phyloP scores from a whole-genome alignment of 2,888 invertebrate genomes.

The Polyommatus icarus region DNA sequence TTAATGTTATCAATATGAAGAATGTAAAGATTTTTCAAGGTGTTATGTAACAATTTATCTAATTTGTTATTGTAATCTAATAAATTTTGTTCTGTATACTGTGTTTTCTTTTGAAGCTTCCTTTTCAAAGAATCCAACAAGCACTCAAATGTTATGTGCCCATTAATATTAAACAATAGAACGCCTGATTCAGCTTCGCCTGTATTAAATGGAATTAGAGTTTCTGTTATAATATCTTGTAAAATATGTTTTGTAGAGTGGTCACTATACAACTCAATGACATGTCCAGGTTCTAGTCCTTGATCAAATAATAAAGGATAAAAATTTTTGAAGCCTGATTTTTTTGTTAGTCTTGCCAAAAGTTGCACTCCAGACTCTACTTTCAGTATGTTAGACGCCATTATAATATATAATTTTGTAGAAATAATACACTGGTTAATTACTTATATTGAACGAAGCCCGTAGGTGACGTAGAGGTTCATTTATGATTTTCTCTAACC shows the following conservation, averaged over 20 bases:
- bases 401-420: not conserved
- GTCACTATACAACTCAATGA: slow-evolving; percentile 63
- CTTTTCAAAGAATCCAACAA: slow-evolving; percentile 48
- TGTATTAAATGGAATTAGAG: slow-evolving; percentile 51
- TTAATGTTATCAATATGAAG: slow-evolving; percentile 65
- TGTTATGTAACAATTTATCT: slow-evolving; percentile 45
- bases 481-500: no score
- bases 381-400: slow-evolving; percentile 50
- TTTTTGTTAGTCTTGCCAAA: slow-evolving; percentile 72
- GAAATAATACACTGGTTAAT: no score
- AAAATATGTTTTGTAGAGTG: slow-evolving; percentile 52
- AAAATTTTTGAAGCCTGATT: slow-evolving; percentile 64
- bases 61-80: slow-evolving; percentile 38
- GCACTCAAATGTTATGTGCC: slow-evolving; percentile 57
- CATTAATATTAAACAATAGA: slow-evolving; percentile 67
- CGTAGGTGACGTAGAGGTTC: no score
- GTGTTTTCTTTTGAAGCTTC: slow-evolving; percentile 42
- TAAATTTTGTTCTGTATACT: slow-evolving; percentile 28
- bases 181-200: slow-evolving; percentile 58
- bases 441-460: no score
- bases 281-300: slow-evolving; percentile 57
- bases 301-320: slow-evolving; percentile 70
- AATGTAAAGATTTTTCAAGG: slow-evolving; percentile 54
- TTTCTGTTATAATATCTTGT: slow-evolving; percentile 61
- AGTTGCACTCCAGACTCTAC: slow-evolving; percentile 82